Base-by-base conservation (phyloP, 2,888 invertebrate species). In the Folsomia candida region DNA sequence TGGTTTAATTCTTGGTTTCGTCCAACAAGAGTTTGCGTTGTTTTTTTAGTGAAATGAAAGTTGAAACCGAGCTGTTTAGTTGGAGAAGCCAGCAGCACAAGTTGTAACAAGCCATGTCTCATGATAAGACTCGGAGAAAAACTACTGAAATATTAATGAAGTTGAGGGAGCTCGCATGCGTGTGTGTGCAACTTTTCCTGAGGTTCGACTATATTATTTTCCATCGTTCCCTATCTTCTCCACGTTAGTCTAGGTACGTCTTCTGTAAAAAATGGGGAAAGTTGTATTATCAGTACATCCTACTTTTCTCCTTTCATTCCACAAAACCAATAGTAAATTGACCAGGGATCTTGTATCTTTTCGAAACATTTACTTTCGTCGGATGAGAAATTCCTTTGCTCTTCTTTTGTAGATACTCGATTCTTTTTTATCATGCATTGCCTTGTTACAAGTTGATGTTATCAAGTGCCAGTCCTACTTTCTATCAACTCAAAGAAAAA, bases 81-180 rank as follows among this genome's bases (percentile, higher is more conserved):
- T n/a, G n/a, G n/a, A n/a, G 54, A 20, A 54, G 20, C 4, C 54
- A 20, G 54, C 4, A 54, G 47, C 18, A 22, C 22, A 24, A 26
- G 60, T 24, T 22, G 26, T 6, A 60, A 25, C 9, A 25, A 60
- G 25, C 6, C 24, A 20, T n/a, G 4, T 57, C n/a, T n/a, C 24
- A 20, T 57, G 57, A 4, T 20, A 26, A n/a, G 62, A 62, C n/a
- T n/a, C n/a, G 27, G 25, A 64, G 63, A 64, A 25, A n/a, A 37
- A 22, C 51, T 29, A 29, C 29, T 64, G n/a, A 64, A 64, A 64
- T 64, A 64, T 64, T 64, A 64, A 64, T 64, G 63, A 20, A 47
- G 37, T 29, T 9, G 6, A 37, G 24, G 2, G 2, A 37, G 20
- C 24, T 25, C 63, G 63, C 63, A 64, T 64, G 63, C 63, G 63